Conservation (phyloP, 2,888 invertebrate genomes). For the Archips xylosteana region DNA sequence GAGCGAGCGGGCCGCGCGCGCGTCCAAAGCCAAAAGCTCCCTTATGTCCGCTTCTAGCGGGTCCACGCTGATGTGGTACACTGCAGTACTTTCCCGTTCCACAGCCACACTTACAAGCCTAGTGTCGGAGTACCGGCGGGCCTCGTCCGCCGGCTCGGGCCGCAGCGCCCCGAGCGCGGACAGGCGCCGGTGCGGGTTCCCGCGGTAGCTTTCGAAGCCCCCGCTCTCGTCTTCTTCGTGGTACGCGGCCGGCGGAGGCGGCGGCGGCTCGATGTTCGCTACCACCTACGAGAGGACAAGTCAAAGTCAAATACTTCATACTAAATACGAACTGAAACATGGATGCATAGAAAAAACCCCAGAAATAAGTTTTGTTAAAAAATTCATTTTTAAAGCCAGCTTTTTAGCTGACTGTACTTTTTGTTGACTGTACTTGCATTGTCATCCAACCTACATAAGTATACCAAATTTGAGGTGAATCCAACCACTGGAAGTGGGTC, state of each 20-base stretch:
- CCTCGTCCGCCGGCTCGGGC: slow-evolving; percentile 44
- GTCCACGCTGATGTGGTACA: slow-evolving; percentile 81
- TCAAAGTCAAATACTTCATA: too few species aligned
- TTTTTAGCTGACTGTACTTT: too few species aligned
- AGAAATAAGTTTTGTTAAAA: too few species aligned
- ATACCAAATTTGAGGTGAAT: too few species aligned
- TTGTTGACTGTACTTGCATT: too few species aligned
- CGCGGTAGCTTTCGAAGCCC: slow-evolving; percentile 79
- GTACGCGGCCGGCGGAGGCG: slow-evolving; percentile 68
- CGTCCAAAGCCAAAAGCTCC: slow-evolving; percentile 78
- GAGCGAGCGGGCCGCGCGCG: slow-evolving; percentile 84
- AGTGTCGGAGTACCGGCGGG: slow-evolving; percentile 58
- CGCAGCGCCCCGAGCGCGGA: slow-evolving; percentile 54
- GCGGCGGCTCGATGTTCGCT: slow-evolving; percentile 87
- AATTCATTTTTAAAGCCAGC: too few species aligned
- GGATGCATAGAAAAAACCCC: too few species aligned
- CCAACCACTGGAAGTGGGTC: too few species aligned
- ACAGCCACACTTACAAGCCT: slow-evolving; percentile 48
- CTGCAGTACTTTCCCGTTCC: slow-evolving; percentile 52
- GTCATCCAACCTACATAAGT: too few species aligned
- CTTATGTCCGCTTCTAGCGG: slow-evolving; percentile 78
- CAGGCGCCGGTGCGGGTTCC: slow-evolving; percentile 72
- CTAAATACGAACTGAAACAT: too few species aligned
- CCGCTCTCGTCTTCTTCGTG: slow-evolving; percentile 83
- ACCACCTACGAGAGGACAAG: slow-evolving; percentile 81